Evolutionary conservation across 2,797 vertebrate species (phyloP).

Genomic region (Gadopsis marmoratus): DNA sequence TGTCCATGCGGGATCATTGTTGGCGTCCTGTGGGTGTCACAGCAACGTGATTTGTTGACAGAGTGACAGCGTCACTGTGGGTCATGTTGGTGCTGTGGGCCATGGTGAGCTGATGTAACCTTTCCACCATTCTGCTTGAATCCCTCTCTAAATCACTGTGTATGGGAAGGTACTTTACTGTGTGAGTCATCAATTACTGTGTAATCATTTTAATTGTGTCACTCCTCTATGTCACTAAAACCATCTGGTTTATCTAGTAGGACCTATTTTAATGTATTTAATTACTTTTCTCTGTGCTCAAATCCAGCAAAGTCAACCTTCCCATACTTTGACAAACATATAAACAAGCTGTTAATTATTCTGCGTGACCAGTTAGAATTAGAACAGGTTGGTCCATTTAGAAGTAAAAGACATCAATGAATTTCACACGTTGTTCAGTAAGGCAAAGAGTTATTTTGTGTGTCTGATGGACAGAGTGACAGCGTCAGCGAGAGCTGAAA

Average conservation of each 20-base stretch:
- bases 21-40: constrained; percentile 23
- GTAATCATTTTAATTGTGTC: neutral
- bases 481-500: neutral
- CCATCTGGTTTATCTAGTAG: neutral
- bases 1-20: neutral
- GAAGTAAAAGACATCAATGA: neutral
- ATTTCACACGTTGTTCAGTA: neutral
- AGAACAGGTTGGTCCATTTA: constrained; percentile 8
- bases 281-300: neutral
- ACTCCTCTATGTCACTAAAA: neutral
- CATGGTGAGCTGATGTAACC: constrained; percentile 30
- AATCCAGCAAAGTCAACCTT: neutral
- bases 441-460: neutral
- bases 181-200: neutral
- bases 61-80: constrained; percentile 33
- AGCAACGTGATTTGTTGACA: constrained; percentile 17
- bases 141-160: neutral
- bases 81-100: constrained; percentile 21
- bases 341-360: neutral
- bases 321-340: neutral
- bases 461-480: too few species aligned
- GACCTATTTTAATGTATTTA: neutral
- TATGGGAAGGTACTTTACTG: neutral
- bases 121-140: neutral
- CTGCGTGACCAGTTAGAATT: neutral